phyloP scores from a whole-genome alignment of 2,888 invertebrate genomes.

The Mechanitis mazaeus region DNA sequence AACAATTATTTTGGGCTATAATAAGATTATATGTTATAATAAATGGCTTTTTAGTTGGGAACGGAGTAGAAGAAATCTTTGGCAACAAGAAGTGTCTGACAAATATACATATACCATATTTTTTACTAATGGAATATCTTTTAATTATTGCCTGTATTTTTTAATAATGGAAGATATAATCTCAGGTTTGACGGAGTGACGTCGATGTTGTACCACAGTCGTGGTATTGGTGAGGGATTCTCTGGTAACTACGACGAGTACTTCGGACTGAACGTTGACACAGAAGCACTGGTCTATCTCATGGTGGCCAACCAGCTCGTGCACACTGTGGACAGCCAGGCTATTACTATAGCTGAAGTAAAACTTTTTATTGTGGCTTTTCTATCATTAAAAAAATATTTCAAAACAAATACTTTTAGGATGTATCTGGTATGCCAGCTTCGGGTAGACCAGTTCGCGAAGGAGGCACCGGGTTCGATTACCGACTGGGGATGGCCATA shows the following conservation, averaged over 20 bases:
- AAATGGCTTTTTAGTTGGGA: too few species aligned
- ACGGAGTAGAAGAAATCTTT: too few species aligned
- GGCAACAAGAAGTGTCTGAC: too few species aligned
- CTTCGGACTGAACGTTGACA: constrained; percentile 96
- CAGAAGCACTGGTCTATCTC: constrained; percentile 95
- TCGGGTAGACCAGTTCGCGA: constrained; percentile 94
- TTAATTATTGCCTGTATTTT: too few species aligned
- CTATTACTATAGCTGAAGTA: constrained; percentile 97
- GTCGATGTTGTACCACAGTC: constrained; percentile 98
- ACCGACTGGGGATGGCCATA: constrained; percentile 98
- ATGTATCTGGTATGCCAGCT: constrained; percentile 99
- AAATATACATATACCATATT: too few species aligned
- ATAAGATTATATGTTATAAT: too few species aligned
- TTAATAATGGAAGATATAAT: background rate
- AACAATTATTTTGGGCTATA: too few species aligned
- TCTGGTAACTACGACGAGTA: constrained; percentile 98
- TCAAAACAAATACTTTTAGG: constrained; percentile 61
- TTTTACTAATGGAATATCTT: too few species aligned
- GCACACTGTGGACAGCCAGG: constrained; percentile 85
- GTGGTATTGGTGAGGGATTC: constrained; percentile 94
- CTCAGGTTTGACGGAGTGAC: constrained; percentile 97
- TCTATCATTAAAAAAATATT: background rate
- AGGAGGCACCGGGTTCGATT: constrained; percentile 97
- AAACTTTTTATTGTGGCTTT: background rate
- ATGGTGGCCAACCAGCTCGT: constrained; percentile 95